Percentiles rank a stretch among this genome's conserved stretches.
phyloP scores from a whole-genome alignment of 1,140 invertebrate species.

The Anoplophora glabripennis region DNA sequence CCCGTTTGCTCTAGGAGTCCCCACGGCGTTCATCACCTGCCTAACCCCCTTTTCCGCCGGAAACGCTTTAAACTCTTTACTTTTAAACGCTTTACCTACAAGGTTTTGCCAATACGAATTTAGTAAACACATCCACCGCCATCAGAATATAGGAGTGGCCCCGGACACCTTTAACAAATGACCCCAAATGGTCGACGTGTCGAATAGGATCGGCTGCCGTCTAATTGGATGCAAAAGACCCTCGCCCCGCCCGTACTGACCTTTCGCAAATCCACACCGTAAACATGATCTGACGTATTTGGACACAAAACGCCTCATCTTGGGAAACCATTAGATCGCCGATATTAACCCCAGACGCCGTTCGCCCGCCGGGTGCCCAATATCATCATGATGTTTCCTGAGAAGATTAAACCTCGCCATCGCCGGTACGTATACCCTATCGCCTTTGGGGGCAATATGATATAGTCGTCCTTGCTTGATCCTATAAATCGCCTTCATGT shows the following conservation, averaged over 20 bases:
- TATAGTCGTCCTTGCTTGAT: too few species aligned
- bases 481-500: too few species aligned
- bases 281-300: slow-evolving; percentile 4
- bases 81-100: slow-evolving; percentile 36
- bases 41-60: slow-evolving; percentile 29
- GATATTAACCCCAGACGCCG: slow-evolving; percentile 34
- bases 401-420: slow-evolving; percentile 36
- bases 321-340: slow-evolving; percentile 42
- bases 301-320: neutral
- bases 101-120: slow-evolving; percentile 28
- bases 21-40: slow-evolving; percentile 37
- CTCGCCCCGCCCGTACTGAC: neutral
- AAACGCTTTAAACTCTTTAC: slow-evolving; percentile 32
- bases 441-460: slow-evolving; percentile 19
- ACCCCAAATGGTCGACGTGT: slow-evolving; percentile 39
- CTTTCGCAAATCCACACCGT: slow-evolving; percentile 14
- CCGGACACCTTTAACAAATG: slow-evolving; percentile 25
- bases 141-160: slow-evolving; percentile 42
- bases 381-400: slow-evolving; percentile 38
- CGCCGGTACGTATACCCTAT: slow-evolving; percentile 40
- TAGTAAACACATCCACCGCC: slow-evolving; percentile 45
- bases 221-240: slow-evolving; percentile 14
- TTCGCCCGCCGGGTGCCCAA: slow-evolving; percentile 40
- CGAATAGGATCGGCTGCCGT: slow-evolving; percentile 15
- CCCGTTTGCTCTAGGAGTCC: slow-evolving; percentile 40